These are phyloP conservation scores for Anoncus sp. DNA, from an alignment of 2,888 invertebrate species.

Conservation along the genomic window DNA sequence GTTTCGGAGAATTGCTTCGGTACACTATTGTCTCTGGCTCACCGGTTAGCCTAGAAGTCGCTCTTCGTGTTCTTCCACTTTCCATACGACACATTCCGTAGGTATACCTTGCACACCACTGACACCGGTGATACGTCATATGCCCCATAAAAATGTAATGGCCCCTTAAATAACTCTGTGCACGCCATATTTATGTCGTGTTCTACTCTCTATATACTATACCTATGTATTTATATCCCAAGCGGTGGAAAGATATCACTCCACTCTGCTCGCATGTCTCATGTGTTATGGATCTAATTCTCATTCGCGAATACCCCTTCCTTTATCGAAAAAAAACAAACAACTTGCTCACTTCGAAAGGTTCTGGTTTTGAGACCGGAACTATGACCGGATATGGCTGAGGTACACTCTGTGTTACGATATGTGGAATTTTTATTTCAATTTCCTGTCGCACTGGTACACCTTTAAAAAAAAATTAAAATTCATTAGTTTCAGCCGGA, in stretches of 20 bases:
- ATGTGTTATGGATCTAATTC: constrained; percentile 3
- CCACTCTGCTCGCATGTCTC: constrained; percentile 18
- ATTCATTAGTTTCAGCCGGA: constrained; percentile 76
- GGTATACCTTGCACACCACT: constrained; percentile 49
- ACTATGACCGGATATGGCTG: constrained; percentile 88
- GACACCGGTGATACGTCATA: constrained; percentile 74
- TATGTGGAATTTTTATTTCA: constrained; percentile 85
- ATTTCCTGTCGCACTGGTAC: constrained; percentile 86
- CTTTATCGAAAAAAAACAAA: constrained; percentile 4
- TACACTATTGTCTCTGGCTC: constrained; percentile 43
- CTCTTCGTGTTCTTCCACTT: constrained; percentile 15
- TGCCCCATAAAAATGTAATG: constrained; percentile 77
- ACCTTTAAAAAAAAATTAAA: constrained; percentile 61
- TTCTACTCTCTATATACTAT: constrained; percentile 60
- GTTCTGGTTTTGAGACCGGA: constrained; percentile 86
- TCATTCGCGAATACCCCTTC: constrained; percentile 21
- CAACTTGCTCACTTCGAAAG: constrained; percentile 69
- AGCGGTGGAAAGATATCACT: constrained; percentile 22
- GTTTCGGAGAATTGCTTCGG: constrained; percentile 69
- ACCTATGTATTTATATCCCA: constrained; percentile 34
- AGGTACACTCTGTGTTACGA: constrained; percentile 84
- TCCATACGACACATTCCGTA: constrained; percentile 31
- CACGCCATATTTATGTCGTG: constrained; percentile 75
- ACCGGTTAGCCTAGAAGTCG: constrained; percentile 53
- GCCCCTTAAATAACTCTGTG: constrained; percentile 77